Percentiles rank a stretch among this genome's conserved stretches.
These are phyloP conservation scores for Dendronephthya gigantea DNA, from an alignment of 64 coral and sea anemone species.

Conservation along the genomic window DNA sequence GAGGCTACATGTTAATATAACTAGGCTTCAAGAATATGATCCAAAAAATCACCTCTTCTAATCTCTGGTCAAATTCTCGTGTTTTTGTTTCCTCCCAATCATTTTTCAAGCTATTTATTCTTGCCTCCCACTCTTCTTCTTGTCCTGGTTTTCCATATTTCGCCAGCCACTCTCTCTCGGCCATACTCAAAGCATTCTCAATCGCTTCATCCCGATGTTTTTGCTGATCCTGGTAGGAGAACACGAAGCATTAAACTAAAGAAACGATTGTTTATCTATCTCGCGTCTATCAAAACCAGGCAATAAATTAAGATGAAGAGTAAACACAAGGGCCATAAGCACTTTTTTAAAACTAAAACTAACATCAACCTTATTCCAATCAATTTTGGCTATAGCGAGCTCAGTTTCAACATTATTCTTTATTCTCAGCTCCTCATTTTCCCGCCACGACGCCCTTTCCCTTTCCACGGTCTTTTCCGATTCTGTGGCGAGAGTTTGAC, in stretches of 20 bases:
- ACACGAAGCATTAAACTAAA: background rate
- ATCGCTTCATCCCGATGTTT: constrained; percentile 19
- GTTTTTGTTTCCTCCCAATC: constrained; percentile 48
- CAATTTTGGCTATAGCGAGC: background rate
- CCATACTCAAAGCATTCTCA: constrained; percentile 23
- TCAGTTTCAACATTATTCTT: background rate
- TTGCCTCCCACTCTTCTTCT: constrained; percentile 44
- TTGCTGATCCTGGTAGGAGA: constrained; percentile 30
- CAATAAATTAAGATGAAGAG: background rate
- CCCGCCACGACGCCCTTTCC: background rate
- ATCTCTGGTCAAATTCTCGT: constrained; percentile 17
- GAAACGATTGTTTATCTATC: no score
- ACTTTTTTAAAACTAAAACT: background rate
- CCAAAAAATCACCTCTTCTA: background rate
- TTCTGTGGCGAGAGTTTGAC: background rate
- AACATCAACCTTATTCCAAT: background rate
- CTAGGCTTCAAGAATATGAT: no score
- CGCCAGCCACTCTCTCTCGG: constrained; percentile 27
- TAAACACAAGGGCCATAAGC: background rate
- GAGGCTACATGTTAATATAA: no score
- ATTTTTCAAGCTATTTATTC: constrained; percentile 31
- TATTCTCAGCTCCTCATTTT: background rate
- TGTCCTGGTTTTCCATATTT: constrained; percentile 15
- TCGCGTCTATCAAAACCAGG: no score
- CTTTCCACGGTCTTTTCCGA: background rate